phyloP scores from a whole-genome alignment of 92 coral and sea anemone species.

The Palythoa grandis region DNA sequence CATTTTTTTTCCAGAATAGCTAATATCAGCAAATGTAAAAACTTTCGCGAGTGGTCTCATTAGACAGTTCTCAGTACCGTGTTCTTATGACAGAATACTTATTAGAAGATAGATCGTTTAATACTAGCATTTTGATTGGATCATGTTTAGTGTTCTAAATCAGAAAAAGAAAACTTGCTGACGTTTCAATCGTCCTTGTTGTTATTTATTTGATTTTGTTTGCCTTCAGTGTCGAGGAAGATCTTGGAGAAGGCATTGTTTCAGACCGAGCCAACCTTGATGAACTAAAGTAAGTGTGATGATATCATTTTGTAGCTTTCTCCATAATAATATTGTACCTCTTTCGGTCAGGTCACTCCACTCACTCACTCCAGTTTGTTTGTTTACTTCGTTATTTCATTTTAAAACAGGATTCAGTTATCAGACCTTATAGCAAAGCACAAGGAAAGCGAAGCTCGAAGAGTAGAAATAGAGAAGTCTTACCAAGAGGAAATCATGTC shows the following conservation, averaged over 20 bases:
- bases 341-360: neutral
- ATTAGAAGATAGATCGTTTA: too few species aligned
- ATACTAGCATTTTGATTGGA: too few species aligned
- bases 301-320: neutral
- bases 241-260: slow-evolving; percentile 40
- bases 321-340: neutral
- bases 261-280: slow-evolving; percentile 42
- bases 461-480: slow-evolving; percentile 83
- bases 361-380: neutral
- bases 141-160: too few species aligned
- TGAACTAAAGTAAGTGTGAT: slow-evolving; percentile 38
- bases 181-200: too few species aligned
- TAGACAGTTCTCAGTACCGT: too few species aligned
- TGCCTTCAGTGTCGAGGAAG: slow-evolving; percentile 47
- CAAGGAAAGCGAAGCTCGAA: slow-evolving; percentile 89
- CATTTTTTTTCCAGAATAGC: too few species aligned
- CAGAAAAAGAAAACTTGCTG: too few species aligned
- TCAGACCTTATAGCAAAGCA: slow-evolving; percentile 81
- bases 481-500: slow-evolving; percentile 76
- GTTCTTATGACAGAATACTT: too few species aligned
- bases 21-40: too few species aligned
- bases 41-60: too few species aligned
- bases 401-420: slow-evolving; percentile 68
- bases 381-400: neutral
- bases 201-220: neutral